phyloP scores from a whole-genome alignment of 1,140 invertebrate genomes.

The Drosophila kanapiae region DNA sequence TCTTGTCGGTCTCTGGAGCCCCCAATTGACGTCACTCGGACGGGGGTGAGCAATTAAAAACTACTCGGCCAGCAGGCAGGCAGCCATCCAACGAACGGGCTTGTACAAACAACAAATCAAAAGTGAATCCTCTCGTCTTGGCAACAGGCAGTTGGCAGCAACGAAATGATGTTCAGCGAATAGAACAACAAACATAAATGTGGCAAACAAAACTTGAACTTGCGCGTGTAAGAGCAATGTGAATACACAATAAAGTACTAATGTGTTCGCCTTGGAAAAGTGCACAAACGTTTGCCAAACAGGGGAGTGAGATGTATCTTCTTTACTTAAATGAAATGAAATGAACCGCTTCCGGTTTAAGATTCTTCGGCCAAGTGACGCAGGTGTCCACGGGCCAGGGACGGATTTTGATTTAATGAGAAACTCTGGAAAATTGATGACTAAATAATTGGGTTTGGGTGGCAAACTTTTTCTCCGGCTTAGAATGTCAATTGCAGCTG shows the following conservation, averaged over 20 bases:
- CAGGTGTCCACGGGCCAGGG: slow-evolving; percentile 26
- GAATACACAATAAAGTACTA: slow-evolving; percentile 14
- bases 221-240: not conserved
- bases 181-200: slow-evolving; percentile 43
- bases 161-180: slow-evolving; percentile 11
- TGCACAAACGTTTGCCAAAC: not conserved
- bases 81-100: slow-evolving; percentile 45
- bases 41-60: slow-evolving; percentile 69
- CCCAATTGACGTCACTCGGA: slow-evolving; percentile 67
- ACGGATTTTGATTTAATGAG: slow-evolving; percentile 28
- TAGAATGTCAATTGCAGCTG: slow-evolving; percentile 54
- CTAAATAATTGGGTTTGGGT: slow-evolving; percentile 20
- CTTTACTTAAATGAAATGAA: slow-evolving; percentile 6
- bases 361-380: not conserved
- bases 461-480: slow-evolving; percentile 12
- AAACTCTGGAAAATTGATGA: slow-evolving; percentile 39
- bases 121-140: slow-evolving; percentile 39
- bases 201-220: slow-evolving; percentile 23
- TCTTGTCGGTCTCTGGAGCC: slow-evolving; percentile 32
- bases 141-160: slow-evolving; percentile 36
- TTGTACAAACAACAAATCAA: slow-evolving; percentile 64
- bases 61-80: slow-evolving; percentile 66
- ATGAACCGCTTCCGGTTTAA: not conserved
- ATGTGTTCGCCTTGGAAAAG: slow-evolving; percentile 6
- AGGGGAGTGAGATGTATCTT: not conserved